These are phyloP conservation scores for Neosalanx taihuensis DNA, from an alignment of 2,797 vertebrate species.

Conservation along the genomic window DNA sequence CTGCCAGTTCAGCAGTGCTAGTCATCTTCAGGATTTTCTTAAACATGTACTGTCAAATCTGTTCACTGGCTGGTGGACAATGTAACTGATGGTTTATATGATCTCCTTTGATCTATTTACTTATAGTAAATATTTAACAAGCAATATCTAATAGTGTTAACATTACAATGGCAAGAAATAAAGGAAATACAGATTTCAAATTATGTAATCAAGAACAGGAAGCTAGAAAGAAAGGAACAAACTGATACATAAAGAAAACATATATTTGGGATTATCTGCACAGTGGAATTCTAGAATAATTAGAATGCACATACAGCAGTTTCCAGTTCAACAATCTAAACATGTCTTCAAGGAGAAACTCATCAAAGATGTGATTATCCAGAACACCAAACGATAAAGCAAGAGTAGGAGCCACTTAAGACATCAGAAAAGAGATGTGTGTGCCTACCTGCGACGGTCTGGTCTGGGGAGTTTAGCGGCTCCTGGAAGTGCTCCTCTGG, in stretches of 20 bases:
- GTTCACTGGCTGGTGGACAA: neutral
- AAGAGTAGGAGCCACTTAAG: neutral
- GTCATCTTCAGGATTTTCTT: neutral
- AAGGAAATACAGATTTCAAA: too few species aligned
- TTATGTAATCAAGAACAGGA: too few species aligned
- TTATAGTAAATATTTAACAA: too few species aligned
- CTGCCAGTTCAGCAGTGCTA: conserved; percentile 18
- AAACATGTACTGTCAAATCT: neutral
- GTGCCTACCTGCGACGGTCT: conserved; percentile 3
- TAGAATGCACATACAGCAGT: neutral
- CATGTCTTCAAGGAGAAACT: neutral
- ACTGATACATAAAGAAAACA: too few species aligned
- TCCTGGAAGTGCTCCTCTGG: neutral
- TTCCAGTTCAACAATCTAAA: neutral
- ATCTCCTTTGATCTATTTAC: neutral
- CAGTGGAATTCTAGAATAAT: neutral
- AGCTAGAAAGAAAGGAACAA: too few species aligned
- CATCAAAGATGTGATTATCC: neutral
- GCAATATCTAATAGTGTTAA: too few species aligned
- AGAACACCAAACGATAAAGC: neutral
- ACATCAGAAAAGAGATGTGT: neutral
- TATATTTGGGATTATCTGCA: too few species aligned
- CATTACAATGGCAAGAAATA: too few species aligned
- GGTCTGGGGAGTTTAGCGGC: neutral
- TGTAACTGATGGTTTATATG: neutral